Evolutionary conservation across 2,797 vertebrate genomes (phyloP).

Genomic region (Falco novaeseelandiae): DNA sequence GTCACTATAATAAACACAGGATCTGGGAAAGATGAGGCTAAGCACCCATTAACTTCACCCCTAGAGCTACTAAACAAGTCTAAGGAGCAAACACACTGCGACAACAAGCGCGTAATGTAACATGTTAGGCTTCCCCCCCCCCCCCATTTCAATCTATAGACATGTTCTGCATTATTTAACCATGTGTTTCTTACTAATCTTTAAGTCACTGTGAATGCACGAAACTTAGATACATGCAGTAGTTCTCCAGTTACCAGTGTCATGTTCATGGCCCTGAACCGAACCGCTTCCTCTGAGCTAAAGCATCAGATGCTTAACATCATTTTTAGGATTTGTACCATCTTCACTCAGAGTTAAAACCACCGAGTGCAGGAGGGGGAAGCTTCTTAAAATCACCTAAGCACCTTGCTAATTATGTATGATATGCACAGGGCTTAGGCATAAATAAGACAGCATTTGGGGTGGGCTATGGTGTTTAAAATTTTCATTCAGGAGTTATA

Average conservation of each 20-base stretch:
- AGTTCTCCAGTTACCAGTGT: neutral
- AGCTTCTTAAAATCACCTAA: neutral
- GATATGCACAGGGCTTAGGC: neutral
- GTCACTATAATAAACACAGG: neutral
- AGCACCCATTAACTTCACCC: neutral
- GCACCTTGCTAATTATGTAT: neutral
- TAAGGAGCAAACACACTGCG: neutral
- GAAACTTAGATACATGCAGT: neutral
- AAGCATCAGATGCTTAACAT: neutral
- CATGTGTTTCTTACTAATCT: neutral
- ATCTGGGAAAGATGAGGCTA: neutral
- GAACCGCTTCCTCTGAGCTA: neutral
- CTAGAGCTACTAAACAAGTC: neutral
- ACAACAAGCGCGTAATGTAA: neutral
- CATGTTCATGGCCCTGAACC: neutral
- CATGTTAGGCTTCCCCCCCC: neutral
- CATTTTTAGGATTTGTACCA: neutral
- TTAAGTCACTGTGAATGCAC: neutral
- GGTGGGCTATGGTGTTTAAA: neutral
- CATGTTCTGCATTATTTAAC: neutral
- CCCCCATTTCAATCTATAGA: neutral
- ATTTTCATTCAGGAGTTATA: neutral
- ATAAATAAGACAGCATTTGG: neutral
- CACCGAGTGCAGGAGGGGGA: neutral
- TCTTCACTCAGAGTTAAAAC: neutral